Percentiles rank a stretch among this genome's conserved stretches.
Evolutionary conservation across 2,797 vertebrate species (phyloP).

Genomic region (Calcarius lapponicus): DNA sequence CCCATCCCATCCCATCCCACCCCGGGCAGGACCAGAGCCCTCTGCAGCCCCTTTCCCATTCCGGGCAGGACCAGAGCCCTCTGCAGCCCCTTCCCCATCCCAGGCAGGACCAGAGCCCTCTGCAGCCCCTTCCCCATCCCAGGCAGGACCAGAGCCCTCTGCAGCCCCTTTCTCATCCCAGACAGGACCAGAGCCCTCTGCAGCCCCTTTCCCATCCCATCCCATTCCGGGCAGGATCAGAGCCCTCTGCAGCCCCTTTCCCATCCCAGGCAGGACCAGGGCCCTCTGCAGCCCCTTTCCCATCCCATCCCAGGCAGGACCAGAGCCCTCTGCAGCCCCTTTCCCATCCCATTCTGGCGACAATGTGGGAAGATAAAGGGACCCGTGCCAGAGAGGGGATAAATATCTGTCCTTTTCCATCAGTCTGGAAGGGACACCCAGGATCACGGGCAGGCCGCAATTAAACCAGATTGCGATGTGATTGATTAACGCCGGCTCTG

Average conservation of each 20-base stretch:
- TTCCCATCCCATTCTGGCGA: too few relatives aligned
- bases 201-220: not conserved
- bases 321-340: too few relatives aligned
- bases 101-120: too few relatives aligned
- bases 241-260: not conserved
- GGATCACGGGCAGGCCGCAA: not conserved
- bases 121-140: too few relatives aligned
- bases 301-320: not conserved
- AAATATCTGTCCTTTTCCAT: constrained; percentile 60
- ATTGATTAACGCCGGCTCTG: not conserved
- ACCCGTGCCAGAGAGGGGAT: not conserved
- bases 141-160: too few relatives aligned
- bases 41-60: too few relatives aligned
- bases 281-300: not conserved
- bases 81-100: too few relatives aligned
- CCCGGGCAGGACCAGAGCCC: too few relatives aligned
- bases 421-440: constrained; percentile 2
- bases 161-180: too few relatives aligned
- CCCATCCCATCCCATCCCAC: too few relatives aligned
- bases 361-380: constrained; percentile 26
- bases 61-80: too few relatives aligned
- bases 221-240: not conserved
- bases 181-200: too few relatives aligned
- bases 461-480: not conserved
- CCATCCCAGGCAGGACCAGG: not conserved